A percentile compares a stretch with the other conserved stretches of the same genome.
These are phyloP conservation scores for Triops longicaudatus DNA, from an alignment of 1,140 invertebrate genomes.

Conservation along the genomic window DNA sequence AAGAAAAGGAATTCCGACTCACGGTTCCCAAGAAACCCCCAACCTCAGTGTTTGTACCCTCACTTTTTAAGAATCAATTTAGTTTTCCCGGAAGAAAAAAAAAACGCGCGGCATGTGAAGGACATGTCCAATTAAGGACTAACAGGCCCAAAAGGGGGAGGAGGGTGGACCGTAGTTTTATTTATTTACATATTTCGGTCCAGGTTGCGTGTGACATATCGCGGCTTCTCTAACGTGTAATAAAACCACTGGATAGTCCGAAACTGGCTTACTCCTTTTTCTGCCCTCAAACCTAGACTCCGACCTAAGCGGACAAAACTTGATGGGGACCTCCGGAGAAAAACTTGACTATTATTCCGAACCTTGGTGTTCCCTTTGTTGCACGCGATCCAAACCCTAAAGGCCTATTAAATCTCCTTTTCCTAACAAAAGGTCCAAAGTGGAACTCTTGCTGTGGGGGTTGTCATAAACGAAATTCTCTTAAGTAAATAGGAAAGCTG, in stretches of 20 bases:
- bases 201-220: slow-evolving; percentile 5
- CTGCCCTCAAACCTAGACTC: not conserved
- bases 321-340: not conserved
- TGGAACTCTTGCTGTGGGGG: not conserved
- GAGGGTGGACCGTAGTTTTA: not conserved
- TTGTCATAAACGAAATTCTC: not conserved
- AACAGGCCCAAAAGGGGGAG: not conserved
- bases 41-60: not conserved
- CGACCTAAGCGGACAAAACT: not conserved
- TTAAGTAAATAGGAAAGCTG: not conserved
- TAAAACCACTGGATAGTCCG: not conserved
- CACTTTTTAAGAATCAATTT: slow-evolving; percentile 4
- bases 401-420: not conserved
- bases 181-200: not conserved
- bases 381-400: slow-evolving; percentile 7
- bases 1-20: not conserved
- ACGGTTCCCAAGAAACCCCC: not conserved
- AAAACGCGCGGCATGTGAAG: not conserved
- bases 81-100: not conserved
- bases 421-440: not conserved
- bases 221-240: not conserved
- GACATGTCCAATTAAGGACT: not conserved
- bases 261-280: not conserved
- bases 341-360: not conserved
- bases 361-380: not conserved